Conservation (phyloP, 2,888 invertebrate species). For the Gonocerus acuteangulatus region DNA sequence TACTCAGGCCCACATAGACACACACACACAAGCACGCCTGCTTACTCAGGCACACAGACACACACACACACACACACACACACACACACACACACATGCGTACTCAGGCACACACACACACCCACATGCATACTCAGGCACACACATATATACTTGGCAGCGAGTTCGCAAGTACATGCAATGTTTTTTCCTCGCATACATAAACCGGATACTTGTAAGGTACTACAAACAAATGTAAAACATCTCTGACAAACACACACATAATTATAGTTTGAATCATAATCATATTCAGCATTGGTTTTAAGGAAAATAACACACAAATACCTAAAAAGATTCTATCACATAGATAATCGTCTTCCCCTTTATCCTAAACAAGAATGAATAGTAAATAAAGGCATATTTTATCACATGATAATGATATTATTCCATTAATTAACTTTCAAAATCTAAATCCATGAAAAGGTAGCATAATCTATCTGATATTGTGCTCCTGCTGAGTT, state of each 20-base stretch:
- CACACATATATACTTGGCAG: background rate
- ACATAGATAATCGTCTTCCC: too few species aligned
- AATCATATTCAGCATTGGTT: too few species aligned
- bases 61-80: background rate
- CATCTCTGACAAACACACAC: background rate
- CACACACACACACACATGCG: background rate
- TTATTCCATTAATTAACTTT: too few species aligned
- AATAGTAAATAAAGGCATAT: too few species aligned
- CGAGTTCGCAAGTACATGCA: background rate
- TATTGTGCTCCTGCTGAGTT: too few species aligned
- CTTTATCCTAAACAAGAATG: too few species aligned
- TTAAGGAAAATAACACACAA: too few species aligned
- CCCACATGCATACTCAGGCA: background rate
- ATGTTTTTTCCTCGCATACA: background rate
- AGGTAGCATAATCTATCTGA: too few species aligned
- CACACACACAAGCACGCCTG: background rate
- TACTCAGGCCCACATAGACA: background rate
- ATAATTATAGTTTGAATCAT: background rate
- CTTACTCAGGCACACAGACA: background rate
- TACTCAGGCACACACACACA: background rate
- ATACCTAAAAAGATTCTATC: too few species aligned
- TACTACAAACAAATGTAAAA: background rate
- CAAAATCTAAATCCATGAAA: too few species aligned
- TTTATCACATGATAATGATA: too few species aligned
- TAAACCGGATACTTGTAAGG: background rate